Evolutionary conservation across 2,113 vertebrate species (phyloP).

Genomic region (Burhinus bistriatus): DNA sequence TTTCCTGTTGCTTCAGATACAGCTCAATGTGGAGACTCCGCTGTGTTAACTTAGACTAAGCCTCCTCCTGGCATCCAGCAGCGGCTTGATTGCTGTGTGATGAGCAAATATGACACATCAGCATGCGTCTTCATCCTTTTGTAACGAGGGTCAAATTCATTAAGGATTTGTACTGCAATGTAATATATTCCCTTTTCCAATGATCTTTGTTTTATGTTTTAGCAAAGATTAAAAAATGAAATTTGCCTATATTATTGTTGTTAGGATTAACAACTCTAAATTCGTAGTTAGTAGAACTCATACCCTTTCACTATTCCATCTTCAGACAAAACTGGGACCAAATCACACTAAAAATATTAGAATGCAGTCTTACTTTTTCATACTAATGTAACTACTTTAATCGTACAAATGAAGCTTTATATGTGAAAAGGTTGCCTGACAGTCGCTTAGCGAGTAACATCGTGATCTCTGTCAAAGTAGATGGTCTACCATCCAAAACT

Average conservation of each 20-base stretch:
- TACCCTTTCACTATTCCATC: neutral
- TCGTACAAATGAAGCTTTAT: neutral
- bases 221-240: neutral
- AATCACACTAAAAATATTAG: neutral
- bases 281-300: neutral
- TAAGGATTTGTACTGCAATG: neutral
- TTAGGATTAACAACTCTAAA: neutral
- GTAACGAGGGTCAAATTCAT: neutral
- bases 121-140: neutral
- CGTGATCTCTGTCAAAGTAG: neutral
- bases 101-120: neutral
- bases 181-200: neutral
- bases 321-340: neutral
- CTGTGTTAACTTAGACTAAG: conserved; percentile 7
- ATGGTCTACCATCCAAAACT: neutral
- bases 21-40: neutral
- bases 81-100: neutral
- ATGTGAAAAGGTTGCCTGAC: accelerated
- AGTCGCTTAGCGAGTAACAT: neutral
- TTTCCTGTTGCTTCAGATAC: conserved; percentile 55
- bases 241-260: neutral
- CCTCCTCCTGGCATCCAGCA: neutral
- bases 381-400: neutral
- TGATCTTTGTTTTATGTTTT: neutral
- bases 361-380: neutral